Percentiles rank a stretch among this genome's conserved stretches.
Conservation (phyloP, 1,140 invertebrate species). For the Drosophila punjabiensis region DNA sequence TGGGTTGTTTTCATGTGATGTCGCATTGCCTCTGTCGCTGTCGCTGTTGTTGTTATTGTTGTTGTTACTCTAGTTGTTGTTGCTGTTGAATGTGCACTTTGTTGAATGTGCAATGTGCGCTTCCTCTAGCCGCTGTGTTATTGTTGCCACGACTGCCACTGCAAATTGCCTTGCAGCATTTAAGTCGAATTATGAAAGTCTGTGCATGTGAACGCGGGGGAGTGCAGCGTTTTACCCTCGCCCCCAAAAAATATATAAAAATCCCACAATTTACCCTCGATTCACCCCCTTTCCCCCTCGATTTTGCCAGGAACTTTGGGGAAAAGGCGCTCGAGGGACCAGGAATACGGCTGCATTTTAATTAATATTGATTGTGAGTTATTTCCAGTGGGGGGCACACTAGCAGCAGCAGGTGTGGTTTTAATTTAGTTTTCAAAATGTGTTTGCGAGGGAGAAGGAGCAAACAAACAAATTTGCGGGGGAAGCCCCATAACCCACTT, state of each 20-base stretch:
- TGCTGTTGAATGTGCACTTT: conserved; percentile 65
- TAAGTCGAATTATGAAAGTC: conserved; percentile 81
- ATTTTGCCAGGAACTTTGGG: conserved; percentile 21
- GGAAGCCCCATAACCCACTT: conserved; percentile 45
- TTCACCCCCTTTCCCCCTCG: neutral
- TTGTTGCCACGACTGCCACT: conserved; percentile 73
- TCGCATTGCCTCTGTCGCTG: conserved; percentile 53
- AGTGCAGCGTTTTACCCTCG: conserved; percentile 13
- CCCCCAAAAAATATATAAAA: conserved; percentile 24
- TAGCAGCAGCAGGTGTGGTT: conserved; percentile 37
- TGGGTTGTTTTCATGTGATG: conserved; percentile 62
- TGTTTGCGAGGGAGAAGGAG: conserved; percentile 14
- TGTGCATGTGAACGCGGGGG: conserved; percentile 17
- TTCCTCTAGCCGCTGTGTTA: conserved; percentile 49
- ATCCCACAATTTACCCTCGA: conserved; percentile 5
- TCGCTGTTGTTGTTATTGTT: conserved; percentile 18
- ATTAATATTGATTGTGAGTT: conserved; percentile 81
- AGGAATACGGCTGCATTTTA: conserved; percentile 73
- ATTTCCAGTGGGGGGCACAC: conserved; percentile 27
- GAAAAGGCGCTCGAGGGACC: conserved; percentile 59
- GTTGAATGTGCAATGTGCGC: conserved; percentile 77
- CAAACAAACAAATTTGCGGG: conserved; percentile 28
- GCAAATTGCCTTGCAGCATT: conserved; percentile 80
- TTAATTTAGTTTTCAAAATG: conserved; percentile 60
- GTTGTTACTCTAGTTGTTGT: conserved; percentile 20